Conservation (phyloP, 2,797 vertebrate genomes). For the Catharus ustulatus region DNA sequence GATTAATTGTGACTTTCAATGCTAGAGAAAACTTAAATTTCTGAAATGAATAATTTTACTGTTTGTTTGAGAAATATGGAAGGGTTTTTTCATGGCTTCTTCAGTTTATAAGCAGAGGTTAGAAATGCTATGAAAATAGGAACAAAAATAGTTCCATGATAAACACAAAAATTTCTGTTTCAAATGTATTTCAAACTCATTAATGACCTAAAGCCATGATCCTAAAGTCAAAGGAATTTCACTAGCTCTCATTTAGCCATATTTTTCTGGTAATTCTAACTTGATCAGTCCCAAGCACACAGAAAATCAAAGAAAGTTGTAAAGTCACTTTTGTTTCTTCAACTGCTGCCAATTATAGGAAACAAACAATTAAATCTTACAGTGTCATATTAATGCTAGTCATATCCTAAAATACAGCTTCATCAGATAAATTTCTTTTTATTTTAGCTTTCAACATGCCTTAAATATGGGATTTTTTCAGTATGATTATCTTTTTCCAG, state of each 20-base stretch:
- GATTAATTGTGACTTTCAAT: neutral
- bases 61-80: neutral
- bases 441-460: neutral
- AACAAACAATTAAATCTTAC: neutral
- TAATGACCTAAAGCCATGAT: neutral
- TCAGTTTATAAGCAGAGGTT: neutral
- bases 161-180: neutral
- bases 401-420: neutral
- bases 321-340: neutral
- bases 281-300: neutral
- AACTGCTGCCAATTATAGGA: neutral
- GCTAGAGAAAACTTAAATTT: neutral
- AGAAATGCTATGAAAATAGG: neutral
- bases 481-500: neutral
- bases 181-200: neutral
- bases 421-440: neutral
- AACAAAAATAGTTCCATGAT: neutral
- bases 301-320: neutral
- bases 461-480: neutral
- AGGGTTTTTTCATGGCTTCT: neutral
- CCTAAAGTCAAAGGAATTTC: neutral
- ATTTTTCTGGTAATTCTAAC: neutral
- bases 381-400: neutral
- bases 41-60: neutral
- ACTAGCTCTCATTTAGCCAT: neutral